These are phyloP conservation scores for Acrobasis suavella DNA, from an alignment of 2,888 invertebrate genomes.

Conservation along the genomic window DNA sequence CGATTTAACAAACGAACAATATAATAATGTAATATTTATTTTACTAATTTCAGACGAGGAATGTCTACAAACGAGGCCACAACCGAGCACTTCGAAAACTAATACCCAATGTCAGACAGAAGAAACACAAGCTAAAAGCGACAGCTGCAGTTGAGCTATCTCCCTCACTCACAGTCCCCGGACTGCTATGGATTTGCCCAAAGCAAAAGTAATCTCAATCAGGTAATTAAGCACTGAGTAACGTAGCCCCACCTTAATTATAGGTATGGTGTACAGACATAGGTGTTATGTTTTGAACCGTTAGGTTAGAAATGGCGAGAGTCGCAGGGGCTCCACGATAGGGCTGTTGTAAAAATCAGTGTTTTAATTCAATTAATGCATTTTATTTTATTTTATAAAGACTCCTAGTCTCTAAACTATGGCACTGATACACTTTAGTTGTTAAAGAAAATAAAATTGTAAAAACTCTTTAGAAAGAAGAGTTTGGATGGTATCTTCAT, in stretches of 20 bases:
- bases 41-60: conserved; percentile 54
- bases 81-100: conserved; percentile 59
- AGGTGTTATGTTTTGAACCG: conserved; percentile 40
- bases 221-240: conserved; percentile 67
- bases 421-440: background rate
- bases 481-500: background rate
- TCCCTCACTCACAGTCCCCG: conserved; percentile 48
- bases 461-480: background rate
- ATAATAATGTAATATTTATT: background rate
- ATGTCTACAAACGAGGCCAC: conserved; percentile 54
- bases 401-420: background rate
- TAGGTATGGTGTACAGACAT: conserved; percentile 54
- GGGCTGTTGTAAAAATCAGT: background rate
- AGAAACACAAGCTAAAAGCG: conserved; percentile 51
- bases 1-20: too few relatives aligned
- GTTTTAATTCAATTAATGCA: background rate
- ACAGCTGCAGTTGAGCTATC: conserved; percentile 71
- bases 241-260: conserved; percentile 53
- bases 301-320: conserved; percentile 18
- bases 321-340: background rate
- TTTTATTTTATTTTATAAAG: conserved; percentile 2
- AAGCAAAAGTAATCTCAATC: conserved; percentile 77
- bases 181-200: conserved; percentile 68
- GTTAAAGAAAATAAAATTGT: too few relatives aligned
- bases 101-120: conserved; percentile 44